These are phyloP conservation scores for Sebastes vulpes DNA, from an alignment of 2,797 vertebrate species.

Conservation along the genomic window DNA sequence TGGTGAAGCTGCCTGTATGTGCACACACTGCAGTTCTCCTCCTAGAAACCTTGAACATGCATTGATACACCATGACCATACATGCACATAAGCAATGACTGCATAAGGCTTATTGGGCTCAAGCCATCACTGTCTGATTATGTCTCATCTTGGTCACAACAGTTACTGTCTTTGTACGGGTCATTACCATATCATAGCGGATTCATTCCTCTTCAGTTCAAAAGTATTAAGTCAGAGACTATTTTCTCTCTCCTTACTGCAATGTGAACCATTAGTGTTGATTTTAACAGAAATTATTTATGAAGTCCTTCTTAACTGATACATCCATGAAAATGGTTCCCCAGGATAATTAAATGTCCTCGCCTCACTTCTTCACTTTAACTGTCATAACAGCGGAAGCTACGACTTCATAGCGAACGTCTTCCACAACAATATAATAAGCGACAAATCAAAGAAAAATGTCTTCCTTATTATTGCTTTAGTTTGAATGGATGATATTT, in stretches of 20 bases:
- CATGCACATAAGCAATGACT: conserved; percentile 28
- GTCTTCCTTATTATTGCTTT: not conserved
- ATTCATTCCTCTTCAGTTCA: conserved; percentile 51
- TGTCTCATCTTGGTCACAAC: conserved; percentile 36
- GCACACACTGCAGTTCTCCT: conserved; percentile 3
- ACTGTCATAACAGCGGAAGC: conserved; percentile 15
- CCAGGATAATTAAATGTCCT: conserved; percentile 19
- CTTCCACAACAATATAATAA: not conserved
- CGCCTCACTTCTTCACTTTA: not conserved
- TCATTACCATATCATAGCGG: conserved; percentile 66
- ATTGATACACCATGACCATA: not conserved
- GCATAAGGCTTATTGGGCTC: conserved; percentile 17
- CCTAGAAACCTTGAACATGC: not conserved
- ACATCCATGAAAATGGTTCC: conserved; percentile 35
- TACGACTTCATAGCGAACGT: not conserved
- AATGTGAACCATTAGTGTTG: conserved; percentile 35
- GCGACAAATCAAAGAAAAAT: not conserved
- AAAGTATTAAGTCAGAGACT: conserved; percentile 26
- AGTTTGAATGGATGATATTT: not conserved
- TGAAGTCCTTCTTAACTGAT: conserved; percentile 42
- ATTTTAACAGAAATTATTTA: conserved; percentile 54
- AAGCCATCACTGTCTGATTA: conserved; percentile 34
- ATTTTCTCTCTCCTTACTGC: conserved; percentile 45
- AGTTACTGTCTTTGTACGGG: conserved; percentile 43
- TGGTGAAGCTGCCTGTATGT: not conserved